These are phyloP conservation scores for Morelia viridis DNA, from an alignment of 2,797 vertebrate genomes.

Conservation along the genomic window DNA sequence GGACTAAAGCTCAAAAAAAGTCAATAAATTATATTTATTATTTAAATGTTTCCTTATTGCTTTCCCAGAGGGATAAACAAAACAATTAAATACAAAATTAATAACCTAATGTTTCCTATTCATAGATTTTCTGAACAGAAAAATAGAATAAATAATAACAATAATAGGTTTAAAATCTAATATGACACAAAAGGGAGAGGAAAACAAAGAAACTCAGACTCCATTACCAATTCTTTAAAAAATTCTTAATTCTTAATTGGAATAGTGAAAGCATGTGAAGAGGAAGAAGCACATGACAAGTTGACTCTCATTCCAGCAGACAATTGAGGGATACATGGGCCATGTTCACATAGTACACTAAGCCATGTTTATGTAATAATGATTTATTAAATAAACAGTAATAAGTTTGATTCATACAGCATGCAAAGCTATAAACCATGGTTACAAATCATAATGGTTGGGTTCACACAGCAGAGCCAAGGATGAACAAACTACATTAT, in stretches of 20 bases:
- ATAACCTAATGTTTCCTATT: background rate
- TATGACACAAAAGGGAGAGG: background rate
- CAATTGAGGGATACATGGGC: background rate
- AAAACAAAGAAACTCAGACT: background rate
- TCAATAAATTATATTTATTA: background rate
- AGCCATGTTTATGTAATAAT: background rate
- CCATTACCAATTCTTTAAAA: background rate
- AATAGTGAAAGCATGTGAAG: background rate
- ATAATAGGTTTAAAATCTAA: background rate
- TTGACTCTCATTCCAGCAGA: background rate
- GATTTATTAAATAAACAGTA: background rate
- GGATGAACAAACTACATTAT: background rate
- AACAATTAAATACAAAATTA: background rate
- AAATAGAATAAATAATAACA: background rate
- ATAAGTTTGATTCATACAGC: background rate
- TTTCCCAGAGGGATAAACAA: background rate
- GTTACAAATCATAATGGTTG: background rate
- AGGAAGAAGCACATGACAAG: background rate
- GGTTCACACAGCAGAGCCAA: background rate
- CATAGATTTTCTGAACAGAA: background rate
- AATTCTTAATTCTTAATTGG: background rate
- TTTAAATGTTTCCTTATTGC: background rate
- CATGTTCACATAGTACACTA: background rate
- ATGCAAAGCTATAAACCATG: background rate
- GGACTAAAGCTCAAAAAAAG: background rate